Evolutionary conservation across 2,113 vertebrate species (phyloP), one percentile per base, ranked within the genome.

Genomic region (Ptilonorhynchus violaceus): DNA sequence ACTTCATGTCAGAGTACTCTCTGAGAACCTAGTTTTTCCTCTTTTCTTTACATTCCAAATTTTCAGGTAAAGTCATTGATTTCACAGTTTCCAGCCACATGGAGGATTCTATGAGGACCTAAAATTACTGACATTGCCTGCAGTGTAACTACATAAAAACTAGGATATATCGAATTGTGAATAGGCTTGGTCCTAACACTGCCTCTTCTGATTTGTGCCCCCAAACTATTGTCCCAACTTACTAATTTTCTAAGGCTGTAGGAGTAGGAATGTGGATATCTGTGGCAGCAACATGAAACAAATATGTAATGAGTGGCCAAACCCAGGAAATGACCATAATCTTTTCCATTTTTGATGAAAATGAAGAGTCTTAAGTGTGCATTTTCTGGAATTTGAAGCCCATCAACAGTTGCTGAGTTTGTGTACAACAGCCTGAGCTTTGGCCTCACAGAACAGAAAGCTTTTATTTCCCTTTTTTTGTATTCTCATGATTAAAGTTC

Each of bases 331-430:
- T 0, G 2, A 24, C 31, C 0, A 2, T 18, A 8, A 3, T 56
- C 25, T 53, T 90, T 74, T 18, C 5, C 10, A 35, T 47, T 86
- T 62, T 12, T 19, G 9, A 8, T 50, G 46, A 80, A 83, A 90
- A 83, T 0, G 0, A 63, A 21, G 23, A 49, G 13, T n/a, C 11
- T 10, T 25, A n/a, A 59, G 16, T 11, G 23, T 1, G 4, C 0
- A 0, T 92, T 88, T 90, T 46, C 47, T 88, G 42, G 35, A 88
- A 33, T 1, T 78, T 24, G 37, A 76, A 79, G 42, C 5, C 33
- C 4, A 27, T 0, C 2, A 67, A 16, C 20, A 44, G 24, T 49
- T 58, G 19, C 33, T 53, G 31, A 68, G 9, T 89, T 56, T 76
- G 12, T 3, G 9, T 83, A 62, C 11, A 31, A 35, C 7, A 92